Conservation (phyloP, 2,888 invertebrate genomes). For the Thalpophila matura region DNA sequence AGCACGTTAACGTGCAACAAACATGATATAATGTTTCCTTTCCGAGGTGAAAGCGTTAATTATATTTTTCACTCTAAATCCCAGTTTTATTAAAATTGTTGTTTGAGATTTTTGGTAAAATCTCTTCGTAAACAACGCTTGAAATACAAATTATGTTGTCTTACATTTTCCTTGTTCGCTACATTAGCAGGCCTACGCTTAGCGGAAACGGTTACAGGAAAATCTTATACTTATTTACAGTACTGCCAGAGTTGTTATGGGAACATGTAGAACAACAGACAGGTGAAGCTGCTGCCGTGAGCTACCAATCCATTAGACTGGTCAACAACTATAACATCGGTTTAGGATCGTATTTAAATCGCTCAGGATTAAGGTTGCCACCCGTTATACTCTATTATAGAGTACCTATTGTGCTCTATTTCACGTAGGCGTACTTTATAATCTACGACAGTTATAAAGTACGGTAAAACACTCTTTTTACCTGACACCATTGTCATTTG, state of each 20-base stretch:
- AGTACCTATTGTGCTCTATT: too few relatives aligned
- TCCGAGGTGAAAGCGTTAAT: constrained; percentile 67
- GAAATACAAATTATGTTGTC: constrained; percentile 26
- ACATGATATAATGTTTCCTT: constrained; percentile 86
- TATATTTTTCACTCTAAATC: constrained; percentile 69
- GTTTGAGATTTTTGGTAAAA: constrained; percentile 59
- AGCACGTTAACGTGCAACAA: constrained; percentile 81
- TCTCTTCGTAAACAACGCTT: constrained; percentile 29
- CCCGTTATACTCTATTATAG: too few relatives aligned
- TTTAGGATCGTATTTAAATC: too few relatives aligned
- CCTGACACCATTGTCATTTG: too few relatives aligned
- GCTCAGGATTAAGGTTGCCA: too few relatives aligned
- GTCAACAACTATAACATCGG: too few relatives aligned
- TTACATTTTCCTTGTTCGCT: constrained; percentile 24
- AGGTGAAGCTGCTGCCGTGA: not conserved
- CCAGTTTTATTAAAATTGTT: constrained; percentile 60
- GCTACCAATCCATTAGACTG: too few relatives aligned
- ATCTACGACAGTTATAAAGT: too few relatives aligned
- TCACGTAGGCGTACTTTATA: too few relatives aligned
- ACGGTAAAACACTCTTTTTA: too few relatives aligned
- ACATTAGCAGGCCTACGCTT: not conserved
- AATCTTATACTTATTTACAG: not conserved
- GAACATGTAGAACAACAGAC: not conserved
- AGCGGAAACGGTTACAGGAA: not conserved
- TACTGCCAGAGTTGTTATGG: not conserved